Percentiles rank a stretch among this genome's conserved stretches.
phyloP scores from a whole-genome alignment of 2,888 invertebrate species.

The Candidula unifasciata region DNA sequence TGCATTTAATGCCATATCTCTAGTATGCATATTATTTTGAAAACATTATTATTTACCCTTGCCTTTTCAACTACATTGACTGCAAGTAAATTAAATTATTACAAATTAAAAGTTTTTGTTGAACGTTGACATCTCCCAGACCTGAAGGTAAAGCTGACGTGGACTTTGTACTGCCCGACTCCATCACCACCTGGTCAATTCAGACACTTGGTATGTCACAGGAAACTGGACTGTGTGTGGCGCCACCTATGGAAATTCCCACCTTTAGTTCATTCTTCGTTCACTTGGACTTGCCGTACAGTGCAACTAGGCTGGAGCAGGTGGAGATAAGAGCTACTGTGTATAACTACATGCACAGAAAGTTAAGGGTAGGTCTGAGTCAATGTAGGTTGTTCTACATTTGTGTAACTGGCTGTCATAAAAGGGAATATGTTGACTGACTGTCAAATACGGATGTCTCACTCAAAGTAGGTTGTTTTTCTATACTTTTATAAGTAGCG shows the following conservation, averaged over 20 bases:
- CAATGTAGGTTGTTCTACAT: no score
- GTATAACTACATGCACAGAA: constrained; percentile 59
- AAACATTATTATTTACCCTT: no score
- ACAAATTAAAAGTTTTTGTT: neutral
- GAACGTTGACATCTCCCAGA: constrained; percentile 36
- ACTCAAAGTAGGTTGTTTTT: no score
- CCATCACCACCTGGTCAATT: constrained; percentile 62
- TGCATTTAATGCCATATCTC: no score
- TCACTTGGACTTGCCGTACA: constrained; percentile 63
- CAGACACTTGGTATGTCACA: constrained; percentile 60
- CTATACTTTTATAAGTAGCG: no score
- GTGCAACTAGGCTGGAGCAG: constrained; percentile 62
- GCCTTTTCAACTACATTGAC: no score
- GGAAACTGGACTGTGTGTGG: constrained; percentile 59
- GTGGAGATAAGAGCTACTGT: constrained; percentile 63
- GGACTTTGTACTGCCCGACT: constrained; percentile 59
- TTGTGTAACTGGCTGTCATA: no score
- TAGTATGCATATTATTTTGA: no score
- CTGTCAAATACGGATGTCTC: no score
- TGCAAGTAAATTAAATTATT: no score
- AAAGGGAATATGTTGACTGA: no score
- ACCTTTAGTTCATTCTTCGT: constrained; percentile 63
- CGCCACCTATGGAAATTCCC: constrained; percentile 56
- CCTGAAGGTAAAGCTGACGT: constrained; percentile 54
- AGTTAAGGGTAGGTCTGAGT: constrained; percentile 51